Evolutionary conservation across 2,888 invertebrate species (phyloP), one percentile per base, ranked within the genome.

Genomic region (Habrosyne pyritoides): DNA sequence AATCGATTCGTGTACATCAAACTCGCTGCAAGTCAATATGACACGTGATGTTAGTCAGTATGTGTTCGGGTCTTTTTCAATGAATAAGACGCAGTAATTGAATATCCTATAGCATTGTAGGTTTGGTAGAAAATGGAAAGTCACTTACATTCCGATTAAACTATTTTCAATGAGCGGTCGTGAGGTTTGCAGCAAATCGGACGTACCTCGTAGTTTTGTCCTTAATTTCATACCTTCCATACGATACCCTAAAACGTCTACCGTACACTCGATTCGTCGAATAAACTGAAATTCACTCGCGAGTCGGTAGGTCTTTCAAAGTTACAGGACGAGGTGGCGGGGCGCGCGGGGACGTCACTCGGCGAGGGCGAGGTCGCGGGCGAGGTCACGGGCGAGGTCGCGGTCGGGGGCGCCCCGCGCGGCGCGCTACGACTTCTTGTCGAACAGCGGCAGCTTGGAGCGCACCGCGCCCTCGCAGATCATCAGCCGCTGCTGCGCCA

Each of bases 391-490:
- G 21, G 30, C 21, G 18, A 53, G 52, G 54, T 33, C 18, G 22
- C 7, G 47, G 47, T 33, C 56, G 47, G 59, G 30, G 64, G 21
- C 54, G n/a, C 42, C 53, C 28, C 14, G 26, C 47, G 57, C 24
- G 55, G 50, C 53, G 53, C 82, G 86, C 78, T 89, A 91, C 66
- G 89, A 81, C 69, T 86, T 84, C 70, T 84, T 96, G 86, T 97
- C 97, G 86, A 97, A 97, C 46, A 97, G 94, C 64, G 96, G 96
- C 79, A 97, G 93, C 86, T 97, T 97, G 53, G 97, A 97, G 77
- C 95, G 94, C 59, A 97, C 97, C 53, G 97, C 97, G 64, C 97
- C 97, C 79, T 97, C 97, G 86, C 97, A 97, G 33, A 97, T 94
- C 79, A 95, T 95, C 65, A 97, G 93, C 49, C 96, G 89, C 73